phyloP scores from a whole-genome alignment of 92 coral and sea anemone genomes.

The Chrysogorgia sp. region DNA sequence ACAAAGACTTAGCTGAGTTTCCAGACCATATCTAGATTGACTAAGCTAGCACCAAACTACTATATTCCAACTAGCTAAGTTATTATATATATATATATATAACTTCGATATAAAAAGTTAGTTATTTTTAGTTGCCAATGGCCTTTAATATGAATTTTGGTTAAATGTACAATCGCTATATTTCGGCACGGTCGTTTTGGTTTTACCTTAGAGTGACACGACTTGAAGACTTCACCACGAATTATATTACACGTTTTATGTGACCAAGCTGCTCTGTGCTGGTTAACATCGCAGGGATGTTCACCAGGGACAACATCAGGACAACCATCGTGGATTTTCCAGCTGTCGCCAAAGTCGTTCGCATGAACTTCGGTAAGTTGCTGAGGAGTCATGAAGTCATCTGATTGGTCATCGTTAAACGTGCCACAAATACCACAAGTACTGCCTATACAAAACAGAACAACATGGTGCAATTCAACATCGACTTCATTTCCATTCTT shows the following conservation, averaged over 20 bases:
- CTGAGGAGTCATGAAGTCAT: slow-evolving; percentile 82
- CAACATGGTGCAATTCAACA: too few species aligned
- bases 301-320: slow-evolving; percentile 55
- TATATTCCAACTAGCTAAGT: too few species aligned
- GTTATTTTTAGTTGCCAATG: not conserved
- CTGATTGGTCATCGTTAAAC: slow-evolving; percentile 75
- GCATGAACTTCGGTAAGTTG: slow-evolving; percentile 73
- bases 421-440: slow-evolving; percentile 85
- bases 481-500: too few species aligned
- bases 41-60: too few species aligned
- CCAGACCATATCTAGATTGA: too few species aligned
- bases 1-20: too few species aligned
- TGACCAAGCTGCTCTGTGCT: slow-evolving; percentile 70
- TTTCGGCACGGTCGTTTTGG: too few species aligned
- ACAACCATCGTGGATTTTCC: slow-evolving; percentile 72
- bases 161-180: too few species aligned
- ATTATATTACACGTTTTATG: slow-evolving; percentile 67
- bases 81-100: too few species aligned
- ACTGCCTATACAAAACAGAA: not conserved
- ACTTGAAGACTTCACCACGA: slow-evolving; percentile 65
- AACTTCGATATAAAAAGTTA: too few species aligned
- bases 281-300: slow-evolving; percentile 67
- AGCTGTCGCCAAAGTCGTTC: slow-evolving; percentile 70
- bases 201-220: slow-evolving; percentile 77
- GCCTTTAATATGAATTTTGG: not conserved